Evolutionary conservation across 2,797 vertebrate species (phyloP).

Genomic region (Hipposideros larvatus): DNA sequence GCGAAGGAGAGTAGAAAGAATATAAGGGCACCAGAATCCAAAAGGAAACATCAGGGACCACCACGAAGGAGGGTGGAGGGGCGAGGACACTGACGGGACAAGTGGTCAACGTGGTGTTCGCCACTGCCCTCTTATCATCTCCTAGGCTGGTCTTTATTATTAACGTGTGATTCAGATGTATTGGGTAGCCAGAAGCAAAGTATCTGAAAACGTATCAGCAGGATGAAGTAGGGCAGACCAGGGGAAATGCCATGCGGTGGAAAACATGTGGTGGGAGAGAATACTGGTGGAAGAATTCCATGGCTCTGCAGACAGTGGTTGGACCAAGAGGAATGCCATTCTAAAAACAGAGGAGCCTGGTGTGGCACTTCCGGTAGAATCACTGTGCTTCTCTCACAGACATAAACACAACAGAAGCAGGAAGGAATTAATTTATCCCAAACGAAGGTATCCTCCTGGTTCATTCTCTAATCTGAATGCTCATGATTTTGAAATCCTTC

Average conservation of each 20-base stretch:
- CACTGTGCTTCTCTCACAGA: not conserved
- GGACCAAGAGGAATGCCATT: constrained; percentile 48
- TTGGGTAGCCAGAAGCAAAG: not conserved
- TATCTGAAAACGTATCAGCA: not conserved
- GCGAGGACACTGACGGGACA: not conserved
- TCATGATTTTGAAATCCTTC: constrained; percentile 31
- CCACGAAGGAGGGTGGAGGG: not conserved
- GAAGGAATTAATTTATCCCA: not conserved
- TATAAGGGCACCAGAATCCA: not conserved
- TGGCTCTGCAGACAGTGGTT: not conserved
- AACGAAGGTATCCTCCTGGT: not conserved
- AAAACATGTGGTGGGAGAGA: constrained; percentile 43
- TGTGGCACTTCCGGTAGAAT: not conserved
- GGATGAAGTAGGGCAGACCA: not conserved
- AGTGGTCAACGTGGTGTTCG: not conserved
- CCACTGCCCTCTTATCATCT: no score
- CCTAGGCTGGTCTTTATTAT: not conserved
- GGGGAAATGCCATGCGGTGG: constrained; percentile 13
- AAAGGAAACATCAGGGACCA: not conserved
- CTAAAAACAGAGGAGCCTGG: constrained; percentile 67
- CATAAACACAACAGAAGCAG: not conserved
- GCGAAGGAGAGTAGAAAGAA: not conserved
- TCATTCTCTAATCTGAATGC: not conserved
- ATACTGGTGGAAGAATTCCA: constrained; percentile 8
- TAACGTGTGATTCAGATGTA: not conserved